Evolutionary conservation across 2,797 vertebrate genomes (phyloP).

Genomic region (Sebastolobus altivelis): DNA sequence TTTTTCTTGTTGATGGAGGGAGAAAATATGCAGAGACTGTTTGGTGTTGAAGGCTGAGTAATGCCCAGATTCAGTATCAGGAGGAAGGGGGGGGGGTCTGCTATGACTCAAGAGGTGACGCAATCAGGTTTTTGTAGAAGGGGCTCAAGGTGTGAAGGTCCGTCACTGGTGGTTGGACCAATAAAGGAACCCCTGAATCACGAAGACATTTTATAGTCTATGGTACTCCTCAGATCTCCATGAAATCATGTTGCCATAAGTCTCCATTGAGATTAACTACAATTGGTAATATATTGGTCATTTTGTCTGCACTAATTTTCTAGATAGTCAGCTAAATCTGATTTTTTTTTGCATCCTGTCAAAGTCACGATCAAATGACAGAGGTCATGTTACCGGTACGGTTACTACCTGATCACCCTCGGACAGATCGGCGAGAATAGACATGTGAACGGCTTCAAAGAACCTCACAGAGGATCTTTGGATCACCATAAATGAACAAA

Average conservation of each 20-base stretch:
- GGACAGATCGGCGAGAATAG: neutral
- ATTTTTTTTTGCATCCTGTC: neutral
- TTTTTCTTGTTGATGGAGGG: slow-evolving; percentile 38
- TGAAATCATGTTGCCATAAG: neutral
- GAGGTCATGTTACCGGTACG: neutral
- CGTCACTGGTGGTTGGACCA: neutral
- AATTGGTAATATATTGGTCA: neutral
- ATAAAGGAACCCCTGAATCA: slow-evolving; percentile 1
- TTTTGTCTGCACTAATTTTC: neutral
- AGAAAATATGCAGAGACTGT: slow-evolving; percentile 44
- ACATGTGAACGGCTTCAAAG: neutral
- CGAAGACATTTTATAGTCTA: neutral
- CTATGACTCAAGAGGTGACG: slow-evolving; percentile 46
- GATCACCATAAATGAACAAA: neutral
- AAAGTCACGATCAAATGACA: neutral
- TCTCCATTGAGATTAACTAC: neutral
- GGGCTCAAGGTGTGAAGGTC: neutral
- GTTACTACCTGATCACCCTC: neutral
- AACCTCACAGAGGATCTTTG: neutral
- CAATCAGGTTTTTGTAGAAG: slow-evolving; percentile 34
- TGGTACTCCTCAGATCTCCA: neutral
- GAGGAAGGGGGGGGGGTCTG: slow-evolving; percentile 13
- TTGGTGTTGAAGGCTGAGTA: slow-evolving; percentile 43
- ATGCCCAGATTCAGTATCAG: slow-evolving; percentile 27
- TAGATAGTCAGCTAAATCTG: neutral